phyloP scores from a whole-genome alignment of 2,113 vertebrate species.

The Syrmaticus mikado region DNA sequence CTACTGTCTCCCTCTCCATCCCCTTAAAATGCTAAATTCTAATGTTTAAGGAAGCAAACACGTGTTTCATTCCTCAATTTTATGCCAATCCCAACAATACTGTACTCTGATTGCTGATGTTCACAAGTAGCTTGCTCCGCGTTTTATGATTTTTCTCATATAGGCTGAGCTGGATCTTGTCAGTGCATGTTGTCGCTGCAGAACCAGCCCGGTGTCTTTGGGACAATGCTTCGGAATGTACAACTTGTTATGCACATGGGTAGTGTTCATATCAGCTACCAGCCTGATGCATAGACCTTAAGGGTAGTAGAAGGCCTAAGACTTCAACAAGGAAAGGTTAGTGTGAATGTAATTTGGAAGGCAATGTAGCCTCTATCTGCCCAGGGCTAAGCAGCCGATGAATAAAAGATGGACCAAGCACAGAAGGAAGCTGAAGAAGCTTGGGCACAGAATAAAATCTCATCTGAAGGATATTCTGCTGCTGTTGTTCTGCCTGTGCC shows the following conservation, averaged over 20 bases:
- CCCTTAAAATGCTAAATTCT: background rate
- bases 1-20: background rate
- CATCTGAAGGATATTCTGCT: background rate
- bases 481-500: background rate
- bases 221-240: background rate
- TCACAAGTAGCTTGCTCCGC: rapidly evolving
- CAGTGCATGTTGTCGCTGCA: background rate
- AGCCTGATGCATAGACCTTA: background rate
- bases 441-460: background rate
- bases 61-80: background rate
- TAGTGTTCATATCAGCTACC: background rate
- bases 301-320: background rate
- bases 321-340: background rate
- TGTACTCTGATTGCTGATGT: background rate
- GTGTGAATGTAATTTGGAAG: background rate
- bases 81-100: background rate
- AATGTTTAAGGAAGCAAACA: background rate
- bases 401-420: slow-evolving; percentile 31
- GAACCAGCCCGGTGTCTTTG: background rate
- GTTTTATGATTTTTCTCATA: background rate
- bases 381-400: background rate
- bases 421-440: background rate
- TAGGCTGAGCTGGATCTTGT: background rate
- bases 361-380: background rate
- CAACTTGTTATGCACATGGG: slow-evolving; percentile 5